Conservation (phyloP, 2,797 vertebrate species). For the Gobionotothen gibberifrons region DNA sequence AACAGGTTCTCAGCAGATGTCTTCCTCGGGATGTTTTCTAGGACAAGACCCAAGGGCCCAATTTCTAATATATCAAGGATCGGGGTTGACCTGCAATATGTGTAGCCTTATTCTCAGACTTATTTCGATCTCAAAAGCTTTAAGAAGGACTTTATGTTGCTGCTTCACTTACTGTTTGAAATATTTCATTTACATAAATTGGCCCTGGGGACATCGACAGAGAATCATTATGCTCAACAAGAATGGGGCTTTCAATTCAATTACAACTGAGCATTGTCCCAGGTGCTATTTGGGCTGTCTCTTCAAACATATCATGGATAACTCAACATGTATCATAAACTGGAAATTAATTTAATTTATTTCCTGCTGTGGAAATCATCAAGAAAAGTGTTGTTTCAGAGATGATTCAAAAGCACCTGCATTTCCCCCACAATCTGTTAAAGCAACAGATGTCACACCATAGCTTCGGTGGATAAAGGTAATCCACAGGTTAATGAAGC, state of each 20-base stretch:
- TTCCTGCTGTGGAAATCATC: background rate
- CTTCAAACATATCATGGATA: background rate
- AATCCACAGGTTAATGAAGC: slow-evolving; percentile 53
- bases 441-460: slow-evolving; percentile 44
- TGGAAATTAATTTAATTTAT: background rate
- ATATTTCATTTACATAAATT: slow-evolving; percentile 18
- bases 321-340: background rate
- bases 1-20: slow-evolving; percentile 42
- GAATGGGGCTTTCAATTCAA: slow-evolving; percentile 12
- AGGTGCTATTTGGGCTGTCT: background rate
- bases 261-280: slow-evolving; percentile 4
- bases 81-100: slow-evolving; percentile 53
- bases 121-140: slow-evolving; percentile 61
- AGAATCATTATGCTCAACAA: slow-evolving; percentile 23
- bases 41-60: slow-evolving; percentile 69
- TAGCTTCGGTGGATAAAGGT: slow-evolving; percentile 24
- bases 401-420: slow-evolving; percentile 23
- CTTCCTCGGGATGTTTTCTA: slow-evolving; percentile 69
- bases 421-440: slow-evolving; percentile 11
- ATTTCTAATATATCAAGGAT: slow-evolving; percentile 67
- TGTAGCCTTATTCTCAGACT: slow-evolving; percentile 45
- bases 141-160: slow-evolving; percentile 16
- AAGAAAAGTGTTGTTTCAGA: slow-evolving; percentile 9
- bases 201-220: background rate
- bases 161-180: slow-evolving; percentile 27